Evolutionary conservation across 2,797 vertebrate species (phyloP), one percentile per base, ranked within the genome.

Genomic region (Chloroceryle amazona): DNA sequence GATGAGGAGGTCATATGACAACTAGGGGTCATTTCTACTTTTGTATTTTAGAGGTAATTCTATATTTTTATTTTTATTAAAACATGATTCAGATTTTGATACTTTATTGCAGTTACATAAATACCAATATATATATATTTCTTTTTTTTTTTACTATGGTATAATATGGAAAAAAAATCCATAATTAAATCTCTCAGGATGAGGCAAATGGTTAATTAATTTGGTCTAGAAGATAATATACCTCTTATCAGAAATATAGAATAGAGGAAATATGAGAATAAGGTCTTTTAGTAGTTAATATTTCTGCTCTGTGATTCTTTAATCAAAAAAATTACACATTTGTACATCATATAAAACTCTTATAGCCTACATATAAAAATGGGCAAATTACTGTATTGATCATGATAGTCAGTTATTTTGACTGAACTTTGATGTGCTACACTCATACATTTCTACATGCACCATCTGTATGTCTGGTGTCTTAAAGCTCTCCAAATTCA

Each of bases 101-200:
- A 58, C 4, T 37, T 80, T 37, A 23, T 71, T 66, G 26, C 28
- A 33, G 4, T 29, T 29, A 29, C 28, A 52, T 18, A 52, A 52
- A 88, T 16, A 63, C 0, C 0, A 3, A 9, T 29, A 9, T 37
- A 37, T 37, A 9, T 47, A 37, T 51, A 28, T 54, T 16, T 7
- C 18, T 11, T 25, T 75, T 19, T 13, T 4, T 39, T 29, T 20
- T 49, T 5, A 3, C 35, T 31, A 7, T 82, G 19, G 18, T 6
- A 58, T 52, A 52, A 41, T 25, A 25, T 20, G 10, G 39, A 29
- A 89, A 70, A 51, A 51, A n/a, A 76, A 31, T 44, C 42, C 35
- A 29, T 82, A 29, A 29, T 33, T 31, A 9, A 1, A 52, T 52
- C 19, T 44, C 18, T 89, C 22, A 57, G 22, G 3, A 11, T 14